Evolutionary conservation across 2,888 invertebrate species (phyloP).

Genomic region (Drosophila maculinotata): DNA sequence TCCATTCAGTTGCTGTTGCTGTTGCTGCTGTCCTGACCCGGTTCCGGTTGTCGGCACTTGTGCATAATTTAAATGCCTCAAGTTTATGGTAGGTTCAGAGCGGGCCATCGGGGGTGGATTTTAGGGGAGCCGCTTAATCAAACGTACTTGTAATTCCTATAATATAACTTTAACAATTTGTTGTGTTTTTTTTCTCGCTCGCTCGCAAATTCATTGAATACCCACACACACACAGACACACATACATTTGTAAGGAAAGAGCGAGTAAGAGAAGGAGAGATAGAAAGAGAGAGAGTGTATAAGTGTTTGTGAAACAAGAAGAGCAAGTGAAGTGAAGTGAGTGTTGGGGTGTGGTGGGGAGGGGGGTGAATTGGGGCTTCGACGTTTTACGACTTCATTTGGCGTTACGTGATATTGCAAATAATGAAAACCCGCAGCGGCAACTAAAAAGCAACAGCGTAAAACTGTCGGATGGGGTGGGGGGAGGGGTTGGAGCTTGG

Average conservation of each 20-base stretch:
- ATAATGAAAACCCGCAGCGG: conserved; percentile 59
- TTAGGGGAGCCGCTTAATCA: conserved; percentile 50
- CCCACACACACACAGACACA: conserved; percentile 7
- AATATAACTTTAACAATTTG: conserved; percentile 68
- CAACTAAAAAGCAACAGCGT: conserved; percentile 63
- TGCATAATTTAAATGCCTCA: conserved; percentile 65
- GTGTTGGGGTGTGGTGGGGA: not conserved
- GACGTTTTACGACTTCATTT: conserved; percentile 77
- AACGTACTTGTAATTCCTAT: conserved; percentile 58
- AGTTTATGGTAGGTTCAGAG: conserved; percentile 11
- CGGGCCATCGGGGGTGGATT: not conserved
- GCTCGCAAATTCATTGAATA: conserved; percentile 40
- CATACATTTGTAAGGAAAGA: too few relatives aligned
- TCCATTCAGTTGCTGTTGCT: conserved; percentile 25
- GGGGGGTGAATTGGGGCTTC: conserved; percentile 27
- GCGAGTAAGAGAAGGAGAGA: too few relatives aligned
- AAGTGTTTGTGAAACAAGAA: conserved; percentile 14
- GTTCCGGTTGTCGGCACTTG: conserved; percentile 60
- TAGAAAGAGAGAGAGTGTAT: not conserved
- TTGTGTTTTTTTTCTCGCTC: conserved; percentile 35
- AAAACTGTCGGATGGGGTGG: conserved; percentile 16
- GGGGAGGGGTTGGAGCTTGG: too few relatives aligned
- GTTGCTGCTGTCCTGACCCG: conserved; percentile 47
- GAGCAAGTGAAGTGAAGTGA: conserved; percentile 1
- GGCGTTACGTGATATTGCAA: conserved; percentile 75